Conservation (phyloP, 2,113 vertebrate species). For the Anser brachyrhynchus region DNA sequence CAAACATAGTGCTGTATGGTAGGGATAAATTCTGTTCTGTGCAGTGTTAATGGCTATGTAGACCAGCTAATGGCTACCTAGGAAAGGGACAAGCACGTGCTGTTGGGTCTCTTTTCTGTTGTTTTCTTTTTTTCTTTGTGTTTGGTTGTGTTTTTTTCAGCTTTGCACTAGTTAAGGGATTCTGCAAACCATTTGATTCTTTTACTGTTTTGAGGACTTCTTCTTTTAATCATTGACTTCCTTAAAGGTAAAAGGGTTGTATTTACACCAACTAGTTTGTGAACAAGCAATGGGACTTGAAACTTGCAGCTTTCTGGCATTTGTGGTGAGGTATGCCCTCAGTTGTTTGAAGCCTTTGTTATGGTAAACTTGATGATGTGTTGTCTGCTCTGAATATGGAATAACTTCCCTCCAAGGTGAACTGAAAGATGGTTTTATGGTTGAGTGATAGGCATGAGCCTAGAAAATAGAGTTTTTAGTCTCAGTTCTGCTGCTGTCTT, state of each 20-base stretch:
- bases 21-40: background rate
- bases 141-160: background rate
- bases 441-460: background rate
- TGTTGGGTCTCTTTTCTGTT: fast-evolving
- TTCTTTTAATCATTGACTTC: background rate
- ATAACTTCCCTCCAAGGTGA: background rate
- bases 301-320: background rate
- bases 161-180: background rate
- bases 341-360: background rate
- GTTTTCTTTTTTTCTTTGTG: fast-evolving
- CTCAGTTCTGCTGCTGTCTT: background rate
- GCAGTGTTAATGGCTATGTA: background rate
- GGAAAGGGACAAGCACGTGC: background rate
- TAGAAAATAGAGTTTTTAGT: background rate
- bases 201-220: background rate
- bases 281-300: background rate
- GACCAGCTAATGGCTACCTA: background rate
- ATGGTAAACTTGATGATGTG: background rate
- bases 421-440: background rate
- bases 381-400: background rate
- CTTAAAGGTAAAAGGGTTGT: background rate
- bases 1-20: fast-evolving
- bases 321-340: background rate
- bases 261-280: background rate
- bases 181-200: background rate